These are phyloP conservation scores for Panthera leo DNA, from an alignment of 2,113 vertebrate species.

Conservation along the genomic window DNA sequence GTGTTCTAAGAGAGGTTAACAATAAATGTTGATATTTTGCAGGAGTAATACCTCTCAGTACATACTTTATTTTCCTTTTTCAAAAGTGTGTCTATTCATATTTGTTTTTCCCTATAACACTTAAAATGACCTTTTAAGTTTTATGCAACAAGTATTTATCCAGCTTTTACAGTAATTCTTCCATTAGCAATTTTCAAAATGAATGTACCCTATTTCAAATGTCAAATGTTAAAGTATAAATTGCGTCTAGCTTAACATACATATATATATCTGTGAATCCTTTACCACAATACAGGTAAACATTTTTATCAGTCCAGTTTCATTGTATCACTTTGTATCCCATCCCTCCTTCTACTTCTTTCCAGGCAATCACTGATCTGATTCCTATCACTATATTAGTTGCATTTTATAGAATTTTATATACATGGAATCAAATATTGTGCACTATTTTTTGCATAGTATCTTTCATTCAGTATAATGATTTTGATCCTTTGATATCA, in stretches of 20 bases:
- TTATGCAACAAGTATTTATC: background rate
- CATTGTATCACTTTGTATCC: background rate
- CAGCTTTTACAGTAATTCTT: background rate
- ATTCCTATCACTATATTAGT: background rate
- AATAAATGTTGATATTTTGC: background rate
- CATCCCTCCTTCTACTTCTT: background rate
- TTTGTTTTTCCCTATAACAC: background rate
- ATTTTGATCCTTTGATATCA: background rate
- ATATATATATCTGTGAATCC: background rate
- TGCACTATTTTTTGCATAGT: background rate
- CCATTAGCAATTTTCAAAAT: background rate
- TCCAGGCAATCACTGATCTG: background rate
- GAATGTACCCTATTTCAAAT: background rate
- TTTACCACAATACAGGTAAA: background rate
- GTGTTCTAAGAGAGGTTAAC: background rate
- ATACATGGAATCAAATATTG: background rate
- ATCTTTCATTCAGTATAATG: background rate
- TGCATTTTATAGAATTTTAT: background rate
- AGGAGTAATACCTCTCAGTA: background rate
- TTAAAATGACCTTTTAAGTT: background rate
- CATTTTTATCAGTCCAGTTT: background rate
- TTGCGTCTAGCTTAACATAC: background rate
- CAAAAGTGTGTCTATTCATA: background rate
- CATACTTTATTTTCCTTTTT: background rate
- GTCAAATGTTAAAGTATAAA: background rate